These are phyloP conservation scores for Caenorhabditis sp. DNA, from an alignment of 2,888 invertebrate species.

Conservation along the genomic window DNA sequence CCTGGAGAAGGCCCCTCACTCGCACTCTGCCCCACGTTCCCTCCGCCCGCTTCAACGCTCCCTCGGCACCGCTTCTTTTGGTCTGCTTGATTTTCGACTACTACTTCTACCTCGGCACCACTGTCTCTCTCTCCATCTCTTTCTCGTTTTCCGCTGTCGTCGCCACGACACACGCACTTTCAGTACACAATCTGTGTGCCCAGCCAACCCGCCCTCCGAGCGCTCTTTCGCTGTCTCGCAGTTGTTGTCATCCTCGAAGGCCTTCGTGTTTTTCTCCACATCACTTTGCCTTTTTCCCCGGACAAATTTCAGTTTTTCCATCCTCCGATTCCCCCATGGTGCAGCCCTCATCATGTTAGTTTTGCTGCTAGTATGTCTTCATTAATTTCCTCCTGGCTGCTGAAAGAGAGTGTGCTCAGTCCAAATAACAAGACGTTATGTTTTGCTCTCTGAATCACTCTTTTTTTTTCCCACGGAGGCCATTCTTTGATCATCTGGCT, in stretches of 20 bases:
- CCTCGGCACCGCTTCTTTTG: conserved; percentile 45
- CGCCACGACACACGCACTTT: conserved; percentile 44
- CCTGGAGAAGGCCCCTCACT: conserved; percentile 11
- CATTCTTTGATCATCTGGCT: conserved; percentile 21
- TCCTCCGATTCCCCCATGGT: not conserved
- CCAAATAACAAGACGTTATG: conserved; percentile 25
- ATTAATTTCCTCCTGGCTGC: conserved; percentile 7
- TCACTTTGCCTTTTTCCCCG: conserved; percentile 29
- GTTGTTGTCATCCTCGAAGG: conserved; percentile 24
- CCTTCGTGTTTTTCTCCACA: conserved; percentile 17
- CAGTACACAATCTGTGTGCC: conserved; percentile 59
- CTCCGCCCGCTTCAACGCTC: conserved; percentile 18
- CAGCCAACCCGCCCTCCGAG: conserved; percentile 3
- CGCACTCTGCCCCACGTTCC: conserved; percentile 1
- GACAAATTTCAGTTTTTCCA: conserved; percentile 17
- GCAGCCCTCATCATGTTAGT: not conserved
- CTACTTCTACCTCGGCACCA: conserved; percentile 16
- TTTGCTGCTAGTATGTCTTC: conserved; percentile 11
- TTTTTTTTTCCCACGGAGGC: not conserved
- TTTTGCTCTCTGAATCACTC: conserved; percentile 21
- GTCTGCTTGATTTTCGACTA: conserved; percentile 55
- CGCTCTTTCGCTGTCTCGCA: conserved; percentile 10
- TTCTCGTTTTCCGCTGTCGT: too few relatives aligned
- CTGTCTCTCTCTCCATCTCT: conserved; percentile 8
- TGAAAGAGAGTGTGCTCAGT: conserved; percentile 1